These are phyloP conservation scores for Callipepla californica DNA, from an alignment of 2,113 vertebrate species.

Conservation along the genomic window DNA sequence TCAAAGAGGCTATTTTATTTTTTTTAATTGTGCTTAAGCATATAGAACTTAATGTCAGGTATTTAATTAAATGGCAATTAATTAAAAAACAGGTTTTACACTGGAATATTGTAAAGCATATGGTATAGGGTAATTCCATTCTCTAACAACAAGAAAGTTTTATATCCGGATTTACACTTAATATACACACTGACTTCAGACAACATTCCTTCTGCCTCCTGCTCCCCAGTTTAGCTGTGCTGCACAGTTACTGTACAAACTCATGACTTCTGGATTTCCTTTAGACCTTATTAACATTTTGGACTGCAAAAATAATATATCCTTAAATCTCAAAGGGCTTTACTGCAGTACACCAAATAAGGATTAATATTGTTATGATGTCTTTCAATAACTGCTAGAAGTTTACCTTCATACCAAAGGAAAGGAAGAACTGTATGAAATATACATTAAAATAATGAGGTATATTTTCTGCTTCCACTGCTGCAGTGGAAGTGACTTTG, in stretches of 20 bases:
- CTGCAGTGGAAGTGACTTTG: background rate
- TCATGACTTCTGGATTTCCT: background rate
- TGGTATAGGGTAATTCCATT: background rate
- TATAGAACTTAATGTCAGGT: background rate
- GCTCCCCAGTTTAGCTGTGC: no score
- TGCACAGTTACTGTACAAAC: background rate
- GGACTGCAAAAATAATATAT: background rate
- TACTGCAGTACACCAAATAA: background rate
- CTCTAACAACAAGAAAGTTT: background rate
- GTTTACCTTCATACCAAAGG: background rate
- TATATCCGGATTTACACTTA: background rate
- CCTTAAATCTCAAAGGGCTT: background rate
- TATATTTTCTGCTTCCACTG: background rate
- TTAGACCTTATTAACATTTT: background rate
- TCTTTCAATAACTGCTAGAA: background rate
- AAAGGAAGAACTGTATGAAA: background rate
- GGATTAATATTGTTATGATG: background rate
- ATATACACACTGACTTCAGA: background rate
- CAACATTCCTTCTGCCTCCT: no score
- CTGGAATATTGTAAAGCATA: background rate
- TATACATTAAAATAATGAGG: background rate
- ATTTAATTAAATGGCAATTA: background rate
- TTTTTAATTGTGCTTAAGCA: background rate
- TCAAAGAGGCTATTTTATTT: background rate
- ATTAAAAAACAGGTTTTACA: background rate